Base-by-base conservation (phyloP, 2,888 invertebrate species). In the Patella pellucida region DNA sequence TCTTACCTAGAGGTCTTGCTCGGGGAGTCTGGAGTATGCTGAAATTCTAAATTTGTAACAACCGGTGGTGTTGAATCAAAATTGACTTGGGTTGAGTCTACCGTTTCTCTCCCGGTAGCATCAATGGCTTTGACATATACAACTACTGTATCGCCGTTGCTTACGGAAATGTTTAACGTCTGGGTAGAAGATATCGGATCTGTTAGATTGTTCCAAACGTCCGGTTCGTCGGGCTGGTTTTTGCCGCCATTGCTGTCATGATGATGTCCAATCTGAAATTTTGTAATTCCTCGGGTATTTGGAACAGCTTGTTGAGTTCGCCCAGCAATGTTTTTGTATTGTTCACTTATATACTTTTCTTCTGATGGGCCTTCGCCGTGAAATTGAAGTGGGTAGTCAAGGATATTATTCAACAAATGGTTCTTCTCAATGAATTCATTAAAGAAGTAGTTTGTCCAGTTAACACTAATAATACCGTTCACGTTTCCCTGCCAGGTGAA, bases 101-200 rank as follows among this genome's bases (percentile, higher is more conserved):
- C 62, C n/a, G 71, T 73, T 15, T 41, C 74, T 16, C 78, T 78
- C 19, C 78, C 80, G 69, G 79, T 76, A 2, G 70, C 52, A 69
- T 85, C 84, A 12, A 68, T 71, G 1, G 83, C 83, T 62, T 79
- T 72, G 12, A 83, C 79, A 81, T 82, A 83, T 1, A 83, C 19
- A 9, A 74, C 78, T 0, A 82, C 70, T 3, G 78, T 76, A 70
- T 79, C 75, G 7, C 80, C 83, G 68, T 74, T 75, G 3, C 62
- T 31, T 15, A 51, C 14, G n/a, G 9, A 15, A 27, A 2, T 71
- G 69, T 51, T 72, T 19, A 14, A 50, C 62, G 67, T 14, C 67
- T 31, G 56, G 41, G 9, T 71, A 74, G 56, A 50, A 19, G n/a
- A 23, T 1, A 62, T 16, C 14, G 62, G 62, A 62, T 62, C n/a